Conservation (phyloP, 2,888 invertebrate genomes). For the Carpatolechia fugitivella region DNA sequence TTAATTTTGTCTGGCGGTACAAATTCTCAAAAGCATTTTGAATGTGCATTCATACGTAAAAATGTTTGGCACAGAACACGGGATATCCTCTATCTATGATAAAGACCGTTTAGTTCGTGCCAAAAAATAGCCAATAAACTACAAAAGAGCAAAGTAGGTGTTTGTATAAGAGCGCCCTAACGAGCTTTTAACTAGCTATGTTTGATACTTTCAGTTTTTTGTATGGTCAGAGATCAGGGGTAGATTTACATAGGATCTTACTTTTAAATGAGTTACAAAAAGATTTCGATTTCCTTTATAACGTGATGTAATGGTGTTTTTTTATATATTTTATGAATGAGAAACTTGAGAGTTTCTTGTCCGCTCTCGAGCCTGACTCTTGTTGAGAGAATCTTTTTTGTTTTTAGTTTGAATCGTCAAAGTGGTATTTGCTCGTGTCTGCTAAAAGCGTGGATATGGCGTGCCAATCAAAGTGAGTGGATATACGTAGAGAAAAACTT, state of each 20-base stretch:
- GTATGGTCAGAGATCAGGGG: background rate
- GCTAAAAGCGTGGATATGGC: constrained; percentile 1
- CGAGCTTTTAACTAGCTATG: constrained; percentile 12
- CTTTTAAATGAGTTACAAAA: background rate
- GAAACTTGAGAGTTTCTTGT: background rate
- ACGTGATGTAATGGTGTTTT: too few relatives aligned
- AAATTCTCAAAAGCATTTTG: background rate
- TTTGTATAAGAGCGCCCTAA: constrained; percentile 9
- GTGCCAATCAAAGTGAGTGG: background rate
- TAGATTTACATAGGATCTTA: constrained; percentile 3
- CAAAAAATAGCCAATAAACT: constrained; percentile 10
- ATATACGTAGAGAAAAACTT: background rate
- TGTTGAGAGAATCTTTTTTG: background rate
- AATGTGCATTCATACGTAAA: constrained; percentile 6
- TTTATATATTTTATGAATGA: background rate
- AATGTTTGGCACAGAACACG: constrained; percentile 7
- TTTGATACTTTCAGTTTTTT: background rate
- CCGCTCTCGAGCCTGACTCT: too few relatives aligned
- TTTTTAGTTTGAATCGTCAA: background rate
- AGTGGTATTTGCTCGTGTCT: background rate
- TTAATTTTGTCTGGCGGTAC: background rate
- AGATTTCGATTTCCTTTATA: background rate
- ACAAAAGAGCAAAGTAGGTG: constrained; percentile 9
- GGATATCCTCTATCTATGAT: background rate
- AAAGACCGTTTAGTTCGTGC: constrained; percentile 12